phyloP scores from a whole-genome alignment of 2,797 vertebrate species.

The Pterois miles region DNA sequence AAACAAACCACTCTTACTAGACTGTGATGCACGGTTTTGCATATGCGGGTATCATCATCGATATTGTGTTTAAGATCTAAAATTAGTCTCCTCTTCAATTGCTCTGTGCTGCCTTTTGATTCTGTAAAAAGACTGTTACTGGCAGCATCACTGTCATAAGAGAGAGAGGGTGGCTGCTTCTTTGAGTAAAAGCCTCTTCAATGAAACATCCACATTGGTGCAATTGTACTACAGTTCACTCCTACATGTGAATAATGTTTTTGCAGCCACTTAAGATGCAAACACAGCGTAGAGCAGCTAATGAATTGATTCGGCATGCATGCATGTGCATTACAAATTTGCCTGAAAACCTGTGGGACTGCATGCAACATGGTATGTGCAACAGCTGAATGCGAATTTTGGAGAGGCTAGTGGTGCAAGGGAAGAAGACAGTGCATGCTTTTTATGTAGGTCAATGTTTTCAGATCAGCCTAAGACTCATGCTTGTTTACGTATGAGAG shows the following conservation, averaged over 20 bases:
- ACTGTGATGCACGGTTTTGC: slow-evolving; percentile 34
- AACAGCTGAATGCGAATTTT: slow-evolving; percentile 45
- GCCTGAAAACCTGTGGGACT: slow-evolving; percentile 39
- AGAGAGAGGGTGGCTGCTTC: slow-evolving; percentile 1
- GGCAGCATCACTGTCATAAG: slow-evolving; percentile 9
- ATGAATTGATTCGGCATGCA: slow-evolving; percentile 17
- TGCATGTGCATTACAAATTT: slow-evolving; percentile 17
- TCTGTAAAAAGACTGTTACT: slow-evolving; percentile 23
- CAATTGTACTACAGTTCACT: slow-evolving; percentile 14
- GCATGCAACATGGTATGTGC: slow-evolving; percentile 34
- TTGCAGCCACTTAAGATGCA: slow-evolving; percentile 26
- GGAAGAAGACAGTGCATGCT: slow-evolving; percentile 66
- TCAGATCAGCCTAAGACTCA: slow-evolving; percentile 81
- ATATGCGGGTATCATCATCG: slow-evolving; percentile 11
- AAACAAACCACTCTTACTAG: slow-evolving; percentile 49
- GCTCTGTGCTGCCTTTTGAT: slow-evolving; percentile 21
- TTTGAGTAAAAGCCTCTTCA: slow-evolving; percentile 26
- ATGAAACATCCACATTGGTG: slow-evolving; percentile 5
- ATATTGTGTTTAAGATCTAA: slow-evolving; percentile 37
- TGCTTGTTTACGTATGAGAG: slow-evolving; percentile 82
- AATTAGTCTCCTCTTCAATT: slow-evolving; percentile 40
- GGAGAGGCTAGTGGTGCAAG: slow-evolving; percentile 50
- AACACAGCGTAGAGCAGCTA: slow-evolving; percentile 15
- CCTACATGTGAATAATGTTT: slow-evolving; percentile 3
- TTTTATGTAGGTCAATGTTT: slow-evolving; percentile 85